phyloP scores from a whole-genome alignment of 1,140 invertebrate genomes.

The Gonatopus flavifemur region DNA sequence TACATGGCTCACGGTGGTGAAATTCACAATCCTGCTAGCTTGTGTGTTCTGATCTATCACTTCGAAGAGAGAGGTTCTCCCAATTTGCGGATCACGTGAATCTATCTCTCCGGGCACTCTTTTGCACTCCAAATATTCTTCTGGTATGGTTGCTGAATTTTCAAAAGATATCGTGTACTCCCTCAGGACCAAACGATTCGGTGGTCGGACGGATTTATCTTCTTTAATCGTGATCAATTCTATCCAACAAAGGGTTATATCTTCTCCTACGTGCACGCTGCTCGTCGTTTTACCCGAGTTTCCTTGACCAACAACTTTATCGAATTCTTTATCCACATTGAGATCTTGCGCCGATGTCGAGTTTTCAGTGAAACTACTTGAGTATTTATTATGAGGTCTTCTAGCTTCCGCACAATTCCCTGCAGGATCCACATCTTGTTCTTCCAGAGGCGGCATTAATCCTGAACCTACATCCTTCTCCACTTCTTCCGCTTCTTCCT shows the following conservation, averaged over 20 bases:
- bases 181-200: conserved; percentile 24
- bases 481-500: no score
- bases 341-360: not conserved
- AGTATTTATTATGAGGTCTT: no score
- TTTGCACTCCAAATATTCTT: conserved; percentile 27
- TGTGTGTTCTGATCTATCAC: conserved; percentile 30
- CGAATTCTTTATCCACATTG: conserved; percentile 10
- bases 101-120: conserved; percentile 20
- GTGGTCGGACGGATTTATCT: conserved; percentile 16
- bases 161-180: conserved; percentile 39
- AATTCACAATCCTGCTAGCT: conserved; percentile 25
- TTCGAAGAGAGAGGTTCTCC: conserved; percentile 16
- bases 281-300: conserved; percentile 10
- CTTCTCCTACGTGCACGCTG: conserved; percentile 26
- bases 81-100: conserved; percentile 5
- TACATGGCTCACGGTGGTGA: conserved; percentile 11
- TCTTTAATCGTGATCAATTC: conserved; percentile 35
- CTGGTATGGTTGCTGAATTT: conserved; percentile 31
- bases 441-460: no score
- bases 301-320: conserved; percentile 8
- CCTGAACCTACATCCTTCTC: no score
- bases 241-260: conserved; percentile 36
- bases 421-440: no score
- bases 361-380: conserved; percentile 7
- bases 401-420: no score